Percentiles rank a stretch among this genome's conserved stretches.
phyloP scores from a whole-genome alignment of 2,113 vertebrate genomes.

The Oreochromis tanganicae region DNA sequence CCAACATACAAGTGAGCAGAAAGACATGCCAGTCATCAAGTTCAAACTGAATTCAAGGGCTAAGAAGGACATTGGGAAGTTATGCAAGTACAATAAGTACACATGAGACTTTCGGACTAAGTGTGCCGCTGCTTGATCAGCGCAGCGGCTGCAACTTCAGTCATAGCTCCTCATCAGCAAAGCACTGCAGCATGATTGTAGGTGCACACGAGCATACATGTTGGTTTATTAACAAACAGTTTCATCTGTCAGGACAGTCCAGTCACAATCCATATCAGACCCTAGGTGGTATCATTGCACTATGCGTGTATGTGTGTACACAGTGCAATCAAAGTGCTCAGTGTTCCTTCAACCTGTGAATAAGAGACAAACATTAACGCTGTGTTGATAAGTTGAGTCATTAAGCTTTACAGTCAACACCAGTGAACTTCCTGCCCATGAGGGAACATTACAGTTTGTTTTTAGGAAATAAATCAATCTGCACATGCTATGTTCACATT shows the following conservation, averaged over 20 bases:
- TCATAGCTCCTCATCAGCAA: neutral
- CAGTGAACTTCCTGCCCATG: neutral
- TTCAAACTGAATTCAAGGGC: neutral
- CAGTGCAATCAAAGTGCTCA: slow-evolving; percentile 51
- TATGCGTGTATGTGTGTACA: neutral
- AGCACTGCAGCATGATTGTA: neutral
- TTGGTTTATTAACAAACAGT: neutral
- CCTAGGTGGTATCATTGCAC: neutral
- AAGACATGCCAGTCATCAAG: neutral
- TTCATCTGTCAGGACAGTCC: neutral
- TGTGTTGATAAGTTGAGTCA: neutral
- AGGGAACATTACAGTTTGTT: neutral
- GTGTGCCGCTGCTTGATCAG: neutral
- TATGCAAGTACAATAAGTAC: neutral
- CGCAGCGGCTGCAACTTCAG: neutral
- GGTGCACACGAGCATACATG: neutral
- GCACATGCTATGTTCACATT: neutral
- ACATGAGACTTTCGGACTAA: neutral
- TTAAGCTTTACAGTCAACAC: neutral
- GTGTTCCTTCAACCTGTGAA: slow-evolving; percentile 71
- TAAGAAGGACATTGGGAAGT: neutral
- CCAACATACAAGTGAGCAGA: neutral
- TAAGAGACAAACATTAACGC: slow-evolving; percentile 2
- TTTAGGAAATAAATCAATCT: neutral
- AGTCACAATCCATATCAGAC: neutral